Base-by-base conservation (phyloP, 2,888 invertebrate genomes). In the Imbricaverruca yamaguchii region DNA sequence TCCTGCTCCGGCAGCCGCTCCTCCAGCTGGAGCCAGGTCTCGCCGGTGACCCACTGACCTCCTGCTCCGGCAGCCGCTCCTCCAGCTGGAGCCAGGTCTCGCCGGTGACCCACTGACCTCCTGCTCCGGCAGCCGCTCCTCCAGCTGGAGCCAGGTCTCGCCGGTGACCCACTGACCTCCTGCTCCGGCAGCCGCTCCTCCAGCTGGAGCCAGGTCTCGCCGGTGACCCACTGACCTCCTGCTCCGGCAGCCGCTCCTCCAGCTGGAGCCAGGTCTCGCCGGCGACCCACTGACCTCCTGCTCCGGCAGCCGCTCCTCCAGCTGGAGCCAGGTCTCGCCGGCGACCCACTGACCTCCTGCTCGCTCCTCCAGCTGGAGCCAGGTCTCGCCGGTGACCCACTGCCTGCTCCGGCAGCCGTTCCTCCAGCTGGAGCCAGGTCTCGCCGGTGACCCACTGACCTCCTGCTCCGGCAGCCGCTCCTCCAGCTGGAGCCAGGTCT, bases 321-420 rank as follows among this genome's bases (percentile, higher is more conserved):
- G 74, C 18, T 25, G 74, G 53, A 74, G 53, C 74, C 74, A 74
- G 9, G 53, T 74, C 74, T 74, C 74, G 13, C 74, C 74, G 39
- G 74, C 55, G 8, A 55, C 74, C 10, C 23, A 13, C n/a, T 65
- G 23, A 65, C 65, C 65, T 74, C 55, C 7, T 74, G 74, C 18
- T 55, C 74, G 39, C 74, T 74, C 74, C 74, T 74, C 74, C 53
- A 74, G 74, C 18, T 25, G 74, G 53, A 74, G 53, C 74, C 74
- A 74, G 9, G 53, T 74, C 74, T 74, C 74, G 13, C 74, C 74
- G 39, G 74, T 74, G 8, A 55, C 74, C 10, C 23, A 13, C n/a
- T 65, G 23, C 55, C 7, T 74, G 74, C 18, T 55, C 74, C 9
- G 21, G 55, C 2, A 74, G 53, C 18, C 74, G 39, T 55, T 74